Evolutionary conservation across 2,888 invertebrate genomes (phyloP).

Genomic region (Parnassius orleans): DNA sequence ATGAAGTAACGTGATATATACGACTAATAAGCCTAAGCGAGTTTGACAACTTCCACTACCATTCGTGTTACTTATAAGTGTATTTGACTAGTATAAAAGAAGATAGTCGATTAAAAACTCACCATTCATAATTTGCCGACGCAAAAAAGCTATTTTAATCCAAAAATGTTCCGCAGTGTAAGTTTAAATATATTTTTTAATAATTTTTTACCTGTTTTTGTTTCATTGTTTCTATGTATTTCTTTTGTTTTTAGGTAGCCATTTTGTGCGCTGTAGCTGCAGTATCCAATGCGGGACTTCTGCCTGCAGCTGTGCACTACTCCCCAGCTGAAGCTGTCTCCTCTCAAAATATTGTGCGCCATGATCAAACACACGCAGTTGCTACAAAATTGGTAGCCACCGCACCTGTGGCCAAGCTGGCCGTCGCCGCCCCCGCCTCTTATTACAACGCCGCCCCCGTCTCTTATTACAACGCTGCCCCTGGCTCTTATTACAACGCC

Average conservation of each 20-base stretch:
- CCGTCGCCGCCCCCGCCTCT: constrained; percentile 37
- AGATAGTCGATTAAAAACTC: no score
- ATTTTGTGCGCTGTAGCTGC: constrained; percentile 44
- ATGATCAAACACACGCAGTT: constrained; percentile 48
- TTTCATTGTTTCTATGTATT: no score
- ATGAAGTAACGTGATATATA: no score
- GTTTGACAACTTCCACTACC: no score
- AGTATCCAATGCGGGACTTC: constrained; percentile 43
- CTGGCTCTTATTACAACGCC: constrained; percentile 33
- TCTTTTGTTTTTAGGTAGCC: constrained; percentile 1
- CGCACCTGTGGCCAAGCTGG: constrained; percentile 36
- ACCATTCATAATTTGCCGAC: no score
- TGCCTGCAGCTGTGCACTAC: constrained; percentile 56
- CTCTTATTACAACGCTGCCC: constrained; percentile 2
- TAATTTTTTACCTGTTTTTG: no score
- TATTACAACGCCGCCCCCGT: constrained; percentile 47
- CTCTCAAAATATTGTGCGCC: constrained; percentile 56
- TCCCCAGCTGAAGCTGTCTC: constrained; percentile 54
- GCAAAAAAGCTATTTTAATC: no score
- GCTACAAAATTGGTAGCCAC: constrained; percentile 40
- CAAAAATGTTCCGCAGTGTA: no score
- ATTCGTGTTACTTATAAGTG: no score
- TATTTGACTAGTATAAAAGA: no score
- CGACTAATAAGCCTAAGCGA: no score
- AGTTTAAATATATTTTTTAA: no score